Conservation (phyloP, 1,140 invertebrate species). For the Meloidogyne floridensis region DNA sequence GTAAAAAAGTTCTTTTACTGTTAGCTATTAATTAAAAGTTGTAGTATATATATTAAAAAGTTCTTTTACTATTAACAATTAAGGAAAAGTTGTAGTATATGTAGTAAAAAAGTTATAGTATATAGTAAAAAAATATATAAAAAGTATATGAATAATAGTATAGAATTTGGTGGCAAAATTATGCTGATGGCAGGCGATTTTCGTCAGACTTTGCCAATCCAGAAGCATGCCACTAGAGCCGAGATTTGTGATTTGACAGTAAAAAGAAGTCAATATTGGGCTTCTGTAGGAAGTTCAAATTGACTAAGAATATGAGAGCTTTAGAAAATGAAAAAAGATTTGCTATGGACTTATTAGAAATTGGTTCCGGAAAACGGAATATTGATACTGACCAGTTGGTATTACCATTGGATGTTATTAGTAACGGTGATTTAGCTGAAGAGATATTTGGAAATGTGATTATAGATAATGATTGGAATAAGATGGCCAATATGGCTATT, state of each 20-base stretch:
- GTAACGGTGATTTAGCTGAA: slow-evolving; percentile 23
- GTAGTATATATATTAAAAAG: no score
- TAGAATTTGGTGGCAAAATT: slow-evolving; percentile 54
- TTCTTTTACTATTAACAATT: no score
- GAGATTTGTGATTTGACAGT: slow-evolving; percentile 49
- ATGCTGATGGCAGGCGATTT: slow-evolving; percentile 61
- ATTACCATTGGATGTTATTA: slow-evolving; percentile 32
- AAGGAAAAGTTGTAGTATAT: no score
- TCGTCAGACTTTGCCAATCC: slow-evolving; percentile 54
- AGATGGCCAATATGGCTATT: slow-evolving; percentile 35
- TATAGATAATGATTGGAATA: slow-evolving; percentile 22
- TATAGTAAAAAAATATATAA: no score
- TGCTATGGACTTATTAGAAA: slow-evolving; percentile 40
- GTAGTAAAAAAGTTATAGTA: no score
- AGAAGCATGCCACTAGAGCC: slow-evolving; percentile 41
- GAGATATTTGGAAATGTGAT: slow-evolving; percentile 28
- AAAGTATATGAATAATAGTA: no score
- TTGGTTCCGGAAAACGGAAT: slow-evolving; percentile 48
- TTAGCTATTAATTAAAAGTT: no score
- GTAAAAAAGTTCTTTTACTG: no score
- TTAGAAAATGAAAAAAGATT: slow-evolving; percentile 35
- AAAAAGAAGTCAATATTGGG: slow-evolving; percentile 39
- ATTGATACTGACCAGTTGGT: slow-evolving; percentile 35
- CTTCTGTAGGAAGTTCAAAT: slow-evolving; percentile 49
- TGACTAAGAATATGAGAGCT: slow-evolving; percentile 52